These are phyloP conservation scores for Sprattus sprattus DNA, from an alignment of 2,113 vertebrate species.

Conservation along the genomic window DNA sequence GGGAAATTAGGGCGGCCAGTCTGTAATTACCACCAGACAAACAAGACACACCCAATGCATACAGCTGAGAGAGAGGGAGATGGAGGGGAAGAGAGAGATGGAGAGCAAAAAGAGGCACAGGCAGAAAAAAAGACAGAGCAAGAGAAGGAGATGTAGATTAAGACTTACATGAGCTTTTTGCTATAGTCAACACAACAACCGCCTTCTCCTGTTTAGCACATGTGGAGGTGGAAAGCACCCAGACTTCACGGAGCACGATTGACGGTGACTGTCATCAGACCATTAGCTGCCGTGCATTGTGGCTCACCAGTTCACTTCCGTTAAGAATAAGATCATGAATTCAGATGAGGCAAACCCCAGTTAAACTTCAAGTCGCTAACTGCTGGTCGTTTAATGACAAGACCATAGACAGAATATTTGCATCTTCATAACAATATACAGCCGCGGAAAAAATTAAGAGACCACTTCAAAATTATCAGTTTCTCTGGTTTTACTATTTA, in stretches of 20 bases:
- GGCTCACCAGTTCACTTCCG: not conserved
- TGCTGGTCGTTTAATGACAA: no score
- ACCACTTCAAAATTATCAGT: no score
- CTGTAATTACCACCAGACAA: slow-evolving; percentile 60
- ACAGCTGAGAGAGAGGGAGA: not conserved
- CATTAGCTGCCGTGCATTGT: slow-evolving; percentile 2
- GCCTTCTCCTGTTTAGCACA: not conserved
- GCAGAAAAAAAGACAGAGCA: not conserved
- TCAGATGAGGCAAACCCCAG: not conserved
- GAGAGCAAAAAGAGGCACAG: not conserved
- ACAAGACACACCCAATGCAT: slow-evolving; percentile 47
- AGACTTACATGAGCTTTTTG: not conserved
- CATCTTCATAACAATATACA: no score
- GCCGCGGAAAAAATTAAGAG: no score
- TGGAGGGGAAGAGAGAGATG: not conserved
- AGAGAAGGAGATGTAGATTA: not conserved
- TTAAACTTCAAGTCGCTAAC: not conserved
- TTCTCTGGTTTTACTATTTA: no score
- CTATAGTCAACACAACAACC: not conserved
- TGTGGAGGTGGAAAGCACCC: not conserved
- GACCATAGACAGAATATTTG: no score
- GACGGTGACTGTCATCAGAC: not conserved
- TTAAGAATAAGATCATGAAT: not conserved
- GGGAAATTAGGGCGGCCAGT: slow-evolving; percentile 49
- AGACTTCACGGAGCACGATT: not conserved